A percentile compares a stretch with the other conserved stretches of the same genome.
Evolutionary conservation across 2,797 vertebrate species (phyloP).

Genomic region (Geotria australis): DNA sequence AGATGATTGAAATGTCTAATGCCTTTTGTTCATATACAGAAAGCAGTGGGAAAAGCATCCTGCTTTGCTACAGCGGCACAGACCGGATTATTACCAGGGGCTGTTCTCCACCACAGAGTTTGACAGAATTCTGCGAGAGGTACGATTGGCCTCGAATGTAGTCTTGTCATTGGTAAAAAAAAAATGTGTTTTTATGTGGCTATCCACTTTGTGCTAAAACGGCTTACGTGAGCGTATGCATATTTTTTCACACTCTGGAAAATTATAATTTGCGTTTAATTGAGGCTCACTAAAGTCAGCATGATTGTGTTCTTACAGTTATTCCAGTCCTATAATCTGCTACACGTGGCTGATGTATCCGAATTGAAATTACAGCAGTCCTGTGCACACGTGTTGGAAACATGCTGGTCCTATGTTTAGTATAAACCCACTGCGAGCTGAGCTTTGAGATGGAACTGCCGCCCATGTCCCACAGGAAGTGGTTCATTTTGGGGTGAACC

Average conservation of each 20-base stretch:
- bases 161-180: background rate
- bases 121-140: constrained; percentile 35
- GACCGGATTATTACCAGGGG: constrained; percentile 36
- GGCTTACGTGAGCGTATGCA: background rate
- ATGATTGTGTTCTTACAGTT: too few species aligned
- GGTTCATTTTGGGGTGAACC: constrained; percentile 51
- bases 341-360: too few species aligned
- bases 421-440: too few species aligned
- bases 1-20: background rate
- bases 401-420: too few species aligned
- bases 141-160: constrained; percentile 3
- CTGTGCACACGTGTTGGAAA: too few species aligned
- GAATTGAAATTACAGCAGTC: too few species aligned
- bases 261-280: background rate
- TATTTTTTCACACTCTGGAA: background rate
- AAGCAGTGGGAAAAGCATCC: constrained; percentile 62
- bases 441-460: too few species aligned
- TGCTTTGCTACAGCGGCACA: constrained; percentile 28
- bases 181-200: background rate
- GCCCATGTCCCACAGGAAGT: constrained; percentile 12
- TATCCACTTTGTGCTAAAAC: too few species aligned
- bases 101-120: constrained; percentile 63
- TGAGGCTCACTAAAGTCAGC: too few species aligned
- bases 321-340: too few species aligned
- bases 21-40: constrained; percentile 6